Evolutionary conservation across 2,113 vertebrate genomes (phyloP), one percentile per base, ranked within the genome.

Genomic region (Lophotis ruficrista): DNA sequence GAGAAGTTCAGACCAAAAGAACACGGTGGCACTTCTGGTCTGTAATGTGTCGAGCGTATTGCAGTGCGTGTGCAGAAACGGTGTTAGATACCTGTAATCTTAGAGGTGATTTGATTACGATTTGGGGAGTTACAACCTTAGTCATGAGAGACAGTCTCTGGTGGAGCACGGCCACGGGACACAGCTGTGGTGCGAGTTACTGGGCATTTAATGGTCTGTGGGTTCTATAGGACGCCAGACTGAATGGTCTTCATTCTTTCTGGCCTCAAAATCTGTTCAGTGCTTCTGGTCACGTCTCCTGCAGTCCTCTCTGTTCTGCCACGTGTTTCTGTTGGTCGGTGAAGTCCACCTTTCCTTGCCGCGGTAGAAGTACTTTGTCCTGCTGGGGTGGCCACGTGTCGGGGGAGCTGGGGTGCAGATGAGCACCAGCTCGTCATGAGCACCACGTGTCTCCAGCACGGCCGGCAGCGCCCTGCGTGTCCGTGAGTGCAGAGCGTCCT

Each of bases 241-340:
- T 33, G 48, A 58, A 37, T 22, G 9, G 27, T 77, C 47, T 30
- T 28, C 12, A 21, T 43, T 66, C 53, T 33, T 54, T 72, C 33
- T 72, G 30, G 27, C 65, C n/a, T 61, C 47, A 60, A 21, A 48
- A 41, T 37, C 43, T 53, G 25, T 51, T 41, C 65, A 20, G 3
- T 10, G 2, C 64, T 57, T 64, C 10, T 30, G 33, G 20, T 57
- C 21, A 4, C 25, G 16, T 22, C 54, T 35, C 50, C 38, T 61
- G 28, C 14, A 41, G 41, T 22, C 48, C 30, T 31, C 62, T 45
- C 48, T 21, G 35, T 12, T 51, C 30, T 57, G 62, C 56, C 41
- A 12, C 1, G 0, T 3, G 13, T n/a, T 64, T 45, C 62, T 70
- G 23, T 14, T 25, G 35, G 20, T 22, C 43, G 1, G 0, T 35